Evolutionary conservation across 2,888 invertebrate species (phyloP), one percentile per base, ranked within the genome.

Genomic region (Leptinotarsa rubiginosa): DNA sequence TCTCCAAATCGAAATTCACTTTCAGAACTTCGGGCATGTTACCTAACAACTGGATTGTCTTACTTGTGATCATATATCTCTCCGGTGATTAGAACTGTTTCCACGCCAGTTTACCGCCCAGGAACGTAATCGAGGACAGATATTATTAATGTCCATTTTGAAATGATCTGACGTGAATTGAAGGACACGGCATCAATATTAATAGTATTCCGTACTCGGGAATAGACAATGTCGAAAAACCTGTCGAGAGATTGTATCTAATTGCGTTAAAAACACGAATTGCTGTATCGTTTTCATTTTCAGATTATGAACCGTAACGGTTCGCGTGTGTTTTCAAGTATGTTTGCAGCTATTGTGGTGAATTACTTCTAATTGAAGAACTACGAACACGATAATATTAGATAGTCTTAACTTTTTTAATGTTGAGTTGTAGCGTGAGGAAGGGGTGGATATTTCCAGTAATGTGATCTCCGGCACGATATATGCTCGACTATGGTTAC

Each of bases 301-400:
- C 20, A 65, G 22, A 41, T 47, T 65, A 54, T 47, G 31, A 71
- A 71, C 71, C 54, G 18, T 41, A 56, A 59, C 71, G 16, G 47
- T 64, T 71, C 59, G 66, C 71, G 20, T 71, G 65, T 66, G 41
- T 65, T 66, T 59, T 56, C 15, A n/a, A 47, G 66, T 71, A 18
- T 71, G 66, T 59, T 59, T 10, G 16, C 22, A 56, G 12, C 65
- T 56, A 64, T 13, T 66, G 47, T 56, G 20, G 66, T 66, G 52
- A 65, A 71, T 65, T 71, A 22, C 25, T 10, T 15, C 22, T 71
- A 71, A 71, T 71, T 71, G 71, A 54, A 71, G 18, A 54, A 54
- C 20, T 54, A 18, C 54, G 54, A 47, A 47, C 65, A 50, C 65
- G 22, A 54, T 62, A 25, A 25, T 25, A 25, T 25, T 25, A 4